These are phyloP conservation scores for Aotus griseimembra DNA, from an alignment of 2,797 vertebrate genomes.

Conservation along the genomic window DNA sequence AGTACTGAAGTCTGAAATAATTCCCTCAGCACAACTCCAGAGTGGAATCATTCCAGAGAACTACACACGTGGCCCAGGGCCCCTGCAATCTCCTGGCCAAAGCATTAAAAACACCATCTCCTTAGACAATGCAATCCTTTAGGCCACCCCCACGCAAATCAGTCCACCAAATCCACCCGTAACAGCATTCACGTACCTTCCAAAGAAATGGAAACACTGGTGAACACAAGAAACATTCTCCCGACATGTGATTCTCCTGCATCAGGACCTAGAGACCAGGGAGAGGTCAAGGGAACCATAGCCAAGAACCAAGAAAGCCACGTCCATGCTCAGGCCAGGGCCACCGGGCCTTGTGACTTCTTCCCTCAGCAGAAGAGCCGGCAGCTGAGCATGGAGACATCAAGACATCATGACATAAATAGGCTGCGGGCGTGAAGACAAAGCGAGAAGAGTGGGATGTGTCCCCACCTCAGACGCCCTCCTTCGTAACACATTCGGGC, in stretches of 20 bases:
- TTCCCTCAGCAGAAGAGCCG: neutral
- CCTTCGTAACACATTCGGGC: neutral
- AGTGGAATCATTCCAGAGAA: neutral
- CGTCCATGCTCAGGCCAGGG: accelerated
- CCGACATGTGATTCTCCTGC: accelerated
- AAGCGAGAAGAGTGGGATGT: too few species aligned
- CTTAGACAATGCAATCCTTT: neutral
- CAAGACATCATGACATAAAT: neutral
- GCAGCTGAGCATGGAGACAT: neutral
- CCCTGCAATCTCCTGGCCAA: neutral
- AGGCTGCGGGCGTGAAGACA: neutral
- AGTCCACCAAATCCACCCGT: accelerated
- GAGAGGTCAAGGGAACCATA: neutral
- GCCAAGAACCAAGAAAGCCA: neutral
- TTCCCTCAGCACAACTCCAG: neutral
- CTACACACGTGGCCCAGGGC: accelerated
- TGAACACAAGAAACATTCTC: too few species aligned
- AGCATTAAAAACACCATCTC: neutral
- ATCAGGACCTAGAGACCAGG: accelerated
- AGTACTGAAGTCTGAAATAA: neutral
- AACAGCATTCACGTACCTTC: accelerated
- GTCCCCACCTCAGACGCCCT: accelerated
- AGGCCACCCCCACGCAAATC: accelerated
- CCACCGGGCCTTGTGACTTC: accelerated
- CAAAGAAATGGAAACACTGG: neutral